phyloP scores from a whole-genome alignment of 2,888 invertebrate genomes.

The Microplitis deprimator region DNA sequence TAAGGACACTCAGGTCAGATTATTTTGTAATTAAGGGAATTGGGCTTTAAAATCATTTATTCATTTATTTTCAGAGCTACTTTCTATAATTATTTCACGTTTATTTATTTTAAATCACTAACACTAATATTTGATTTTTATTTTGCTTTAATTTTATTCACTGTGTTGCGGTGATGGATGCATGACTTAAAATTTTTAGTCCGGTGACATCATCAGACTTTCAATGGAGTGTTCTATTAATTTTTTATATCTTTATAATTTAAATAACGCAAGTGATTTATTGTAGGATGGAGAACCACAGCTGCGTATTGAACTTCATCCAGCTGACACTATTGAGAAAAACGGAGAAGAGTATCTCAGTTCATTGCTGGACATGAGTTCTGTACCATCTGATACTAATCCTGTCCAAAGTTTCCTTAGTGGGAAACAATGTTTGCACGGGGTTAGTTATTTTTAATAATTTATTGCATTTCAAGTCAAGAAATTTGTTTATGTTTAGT shows the following conservation, averaged over 20 bases:
- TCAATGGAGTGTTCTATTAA: background rate
- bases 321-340: slow-evolving; percentile 73
- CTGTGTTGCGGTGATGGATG: background rate
- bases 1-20: slow-evolving; percentile 72
- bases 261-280: slow-evolving; percentile 19
- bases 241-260: background rate
- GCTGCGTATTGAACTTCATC: slow-evolving; percentile 79
- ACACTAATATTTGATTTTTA: background rate
- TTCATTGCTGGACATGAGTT: slow-evolving; percentile 56
- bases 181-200: background rate
- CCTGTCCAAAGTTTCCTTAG: slow-evolving; percentile 86
- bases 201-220: background rate
- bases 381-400: slow-evolving; percentile 75
- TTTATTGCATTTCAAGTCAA: slow-evolving; percentile 8
- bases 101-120: background rate
- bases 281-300: slow-evolving; percentile 78
- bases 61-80: background rate
- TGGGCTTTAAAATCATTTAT: slow-evolving; percentile 43
- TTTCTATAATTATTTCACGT: background rate
- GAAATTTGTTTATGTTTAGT: background rate
- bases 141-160: background rate
- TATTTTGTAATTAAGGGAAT: slow-evolving; percentile 59
- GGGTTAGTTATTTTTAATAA: slow-evolving; percentile 75
- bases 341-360: slow-evolving; percentile 57
- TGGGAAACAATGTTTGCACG: slow-evolving; percentile 89